Base-by-base conservation (phyloP, 2,797 vertebrate genomes). In the Agapornis canus region DNA sequence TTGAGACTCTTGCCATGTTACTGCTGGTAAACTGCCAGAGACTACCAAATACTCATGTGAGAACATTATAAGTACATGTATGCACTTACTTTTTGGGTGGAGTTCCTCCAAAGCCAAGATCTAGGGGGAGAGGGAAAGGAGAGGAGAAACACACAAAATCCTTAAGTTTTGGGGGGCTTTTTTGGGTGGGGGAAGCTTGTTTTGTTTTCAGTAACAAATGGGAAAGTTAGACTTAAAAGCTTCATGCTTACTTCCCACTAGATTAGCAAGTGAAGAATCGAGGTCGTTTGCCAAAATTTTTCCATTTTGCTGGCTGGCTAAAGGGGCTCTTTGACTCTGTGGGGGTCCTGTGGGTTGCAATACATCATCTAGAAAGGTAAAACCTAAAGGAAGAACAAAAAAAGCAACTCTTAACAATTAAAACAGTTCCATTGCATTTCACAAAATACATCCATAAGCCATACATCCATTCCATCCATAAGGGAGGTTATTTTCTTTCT, bases 101-200 rank as follows among this genome's bases (percentile, higher is more conserved):
- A 39, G 97, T 97, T 97, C 99, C 98, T 95, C 98, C 98, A 95
- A 99, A 99, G 97, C 99, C 98, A 97, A 99, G 98, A 98, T 99
- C 99, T 99, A 94, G 27, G 10, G 22, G 71, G 37, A 59, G 49
- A 83, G 13, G 72, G 47, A 75, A 84, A 10, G 27, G 64, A 39
- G 59, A 54, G 83, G 16, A 85, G 45, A 76, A 82, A 94, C 13
- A 91, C 59, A 95, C 47, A 90, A 73, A 65, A 87, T 27, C 2
- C 14, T 3, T 61, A 32, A 27, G 56, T 39, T 60, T 27, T 8
- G 5, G 2, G 4, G 9, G 14, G 13, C 25, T 31, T 57, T 35
- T 25, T 25, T 10, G 56, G 22, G 32, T 35, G 8, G 21, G 17
- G 4, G 8, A 86, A 56, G 10, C 31, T 64, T 29, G 14, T 26